These are phyloP conservation scores for Tetramorium simillimum DNA, from an alignment of 1,140 invertebrate species.

Conservation along the genomic window DNA sequence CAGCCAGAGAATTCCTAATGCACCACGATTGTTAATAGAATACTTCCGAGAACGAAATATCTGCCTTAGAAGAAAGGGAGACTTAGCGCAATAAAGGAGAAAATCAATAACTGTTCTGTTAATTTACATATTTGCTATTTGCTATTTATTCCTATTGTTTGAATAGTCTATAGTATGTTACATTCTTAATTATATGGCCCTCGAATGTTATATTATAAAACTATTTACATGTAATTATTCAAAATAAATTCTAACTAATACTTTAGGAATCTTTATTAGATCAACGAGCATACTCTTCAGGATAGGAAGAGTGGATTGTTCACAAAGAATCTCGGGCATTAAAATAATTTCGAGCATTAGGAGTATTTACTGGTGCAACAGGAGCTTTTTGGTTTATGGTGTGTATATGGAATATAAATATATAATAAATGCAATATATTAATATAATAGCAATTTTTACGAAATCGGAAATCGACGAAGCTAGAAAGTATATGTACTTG, in stretches of 20 bases:
- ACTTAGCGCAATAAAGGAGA: not conserved
- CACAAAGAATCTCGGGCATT: constrained; percentile 23
- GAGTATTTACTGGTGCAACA: constrained; percentile 56
- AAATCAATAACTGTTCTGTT: constrained; percentile 8
- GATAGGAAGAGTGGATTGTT: not conserved
- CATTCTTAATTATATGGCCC: constrained; percentile 14
- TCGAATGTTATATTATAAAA: constrained; percentile 27
- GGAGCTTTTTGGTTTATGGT: constrained; percentile 72
- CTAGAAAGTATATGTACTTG: constrained; percentile 67
- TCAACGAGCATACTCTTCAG: not conserved
- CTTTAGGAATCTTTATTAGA: not conserved
- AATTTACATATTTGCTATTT: constrained; percentile 38
- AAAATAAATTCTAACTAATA: constrained; percentile 8
- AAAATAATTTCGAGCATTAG: constrained; percentile 29
- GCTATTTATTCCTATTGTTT: constrained; percentile 32
- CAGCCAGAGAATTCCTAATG: constrained; percentile 68
- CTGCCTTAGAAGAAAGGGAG: not conserved
- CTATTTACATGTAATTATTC: constrained; percentile 13
- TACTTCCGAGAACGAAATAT: constrained; percentile 9
- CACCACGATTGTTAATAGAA: constrained; percentile 41
- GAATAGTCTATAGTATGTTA: constrained; percentile 35
- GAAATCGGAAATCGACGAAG: constrained; percentile 63
- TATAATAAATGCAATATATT: constrained; percentile 62
- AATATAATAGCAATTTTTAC: constrained; percentile 69
- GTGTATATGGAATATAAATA: constrained; percentile 60